These are phyloP conservation scores for Poeciliopsis gracilis DNA, from an alignment of 2,797 vertebrate species.

Conservation along the genomic window DNA sequence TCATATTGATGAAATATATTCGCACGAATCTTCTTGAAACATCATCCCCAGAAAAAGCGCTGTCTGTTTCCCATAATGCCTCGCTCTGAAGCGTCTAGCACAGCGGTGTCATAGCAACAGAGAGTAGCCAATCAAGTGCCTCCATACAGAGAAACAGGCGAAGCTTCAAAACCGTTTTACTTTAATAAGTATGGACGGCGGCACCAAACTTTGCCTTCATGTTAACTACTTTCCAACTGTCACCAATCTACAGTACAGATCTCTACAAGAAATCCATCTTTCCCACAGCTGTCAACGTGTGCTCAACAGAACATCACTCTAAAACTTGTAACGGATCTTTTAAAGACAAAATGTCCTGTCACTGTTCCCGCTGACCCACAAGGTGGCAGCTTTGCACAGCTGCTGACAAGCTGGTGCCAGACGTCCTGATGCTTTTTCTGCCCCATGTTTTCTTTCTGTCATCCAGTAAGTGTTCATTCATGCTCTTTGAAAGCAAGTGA, in stretches of 20 bases:
- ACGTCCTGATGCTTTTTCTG: not conserved
- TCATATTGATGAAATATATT: conserved; percentile 62
- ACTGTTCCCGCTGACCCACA: conserved; percentile 29
- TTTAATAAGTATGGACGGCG: not conserved
- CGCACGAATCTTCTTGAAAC: not conserved
- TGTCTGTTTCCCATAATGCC: conserved; percentile 66
- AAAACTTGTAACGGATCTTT: not conserved
- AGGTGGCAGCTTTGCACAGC: conserved; percentile 29
- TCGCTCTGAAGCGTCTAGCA: conserved; percentile 68
- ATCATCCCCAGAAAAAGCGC: conserved; percentile 18
- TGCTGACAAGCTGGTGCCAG: not conserved
- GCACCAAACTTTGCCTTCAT: too few species aligned
- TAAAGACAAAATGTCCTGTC: not conserved
- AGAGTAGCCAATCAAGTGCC: conserved; percentile 46
- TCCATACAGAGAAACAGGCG: not conserved
- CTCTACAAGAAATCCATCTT: too few species aligned
- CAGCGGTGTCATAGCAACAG: conserved; percentile 75
- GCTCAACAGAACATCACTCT: not conserved
- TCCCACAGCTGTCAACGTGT: too few species aligned
- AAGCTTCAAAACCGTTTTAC: not conserved
- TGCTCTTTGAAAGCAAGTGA: not conserved
- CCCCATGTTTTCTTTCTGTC: conserved; percentile 1
- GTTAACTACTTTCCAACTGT: too few species aligned
- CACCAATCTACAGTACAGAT: too few species aligned
- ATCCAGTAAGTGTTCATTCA: not conserved